Evolutionary conservation across 2,888 invertebrate species (phyloP), one percentile per base, ranked within the genome.

Genomic region (Tenthredo notha): DNA sequence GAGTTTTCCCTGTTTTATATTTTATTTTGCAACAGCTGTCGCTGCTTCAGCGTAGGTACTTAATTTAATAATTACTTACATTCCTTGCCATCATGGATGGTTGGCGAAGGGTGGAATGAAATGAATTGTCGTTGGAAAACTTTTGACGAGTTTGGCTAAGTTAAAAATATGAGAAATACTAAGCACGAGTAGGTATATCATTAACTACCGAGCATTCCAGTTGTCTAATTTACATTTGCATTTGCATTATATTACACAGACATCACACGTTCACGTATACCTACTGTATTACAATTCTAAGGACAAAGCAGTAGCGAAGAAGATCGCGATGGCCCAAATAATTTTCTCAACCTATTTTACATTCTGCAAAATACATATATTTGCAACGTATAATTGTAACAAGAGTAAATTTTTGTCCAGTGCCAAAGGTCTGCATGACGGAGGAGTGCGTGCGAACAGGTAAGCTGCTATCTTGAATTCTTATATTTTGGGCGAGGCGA

Each of bases 371-470:
- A 70, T 70, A 6, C 85, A 84, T 82, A 6, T 86, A 84, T 82
- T 74, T 87, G 85, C 84, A 87, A 87, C 87, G 65, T 70, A 84
- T 84, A 85, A 33, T 33, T 15, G n/a, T 86, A n/a, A 61, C 33
- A n/a, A n/a, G n/a, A 54, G n/a, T 6, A 7, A 7, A 10, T 90
- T 91, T 40, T 77, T 40, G 87, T 84, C 21, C 90, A 93, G 93
- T 88, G 86, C 87, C 89, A 29, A 90, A 92, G 33, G 92, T 96
- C 86, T 96, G 96, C 92, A 93, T 96, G 87, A 95, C 95, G 12
- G 95, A 95, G 92, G 95, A 96, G 92, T 96, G 96, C 91, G 95
- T 96, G 61, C 93, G 95, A 92, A 96, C 96, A 91, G 96, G 96
- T 96, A 93, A 94, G 93, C 58, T 90, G 83, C 82, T 80, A 61